Evolutionary conservation across 2,888 invertebrate species (phyloP).

Genomic region (Agrypnus murinus): DNA sequence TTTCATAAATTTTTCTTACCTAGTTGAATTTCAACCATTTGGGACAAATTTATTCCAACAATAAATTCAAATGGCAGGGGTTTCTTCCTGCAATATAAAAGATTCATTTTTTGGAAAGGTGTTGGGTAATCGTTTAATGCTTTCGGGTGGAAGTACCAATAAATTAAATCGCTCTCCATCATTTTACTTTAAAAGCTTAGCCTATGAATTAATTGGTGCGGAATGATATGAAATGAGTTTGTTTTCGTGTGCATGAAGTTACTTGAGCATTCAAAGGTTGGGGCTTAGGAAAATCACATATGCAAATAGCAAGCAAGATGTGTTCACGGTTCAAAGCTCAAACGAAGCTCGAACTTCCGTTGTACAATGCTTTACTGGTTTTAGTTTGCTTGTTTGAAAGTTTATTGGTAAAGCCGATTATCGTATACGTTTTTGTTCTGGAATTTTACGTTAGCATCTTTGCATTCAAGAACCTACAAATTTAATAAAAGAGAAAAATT

Average conservation of each 20-base stretch:
- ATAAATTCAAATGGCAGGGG: slow-evolving; percentile 15
- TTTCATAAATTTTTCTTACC: slow-evolving; percentile 34
- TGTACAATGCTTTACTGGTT: slow-evolving; percentile 22
- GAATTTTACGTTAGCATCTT: not conserved
- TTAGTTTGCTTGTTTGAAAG: slow-evolving; percentile 25
- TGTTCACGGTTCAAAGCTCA: slow-evolving; percentile 30
- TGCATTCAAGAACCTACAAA: too few species aligned
- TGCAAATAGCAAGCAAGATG: slow-evolving; percentile 23
- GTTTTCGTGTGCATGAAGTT: not conserved
- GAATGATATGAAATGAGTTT: slow-evolving; percentile 10
- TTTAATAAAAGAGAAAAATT: too few species aligned
- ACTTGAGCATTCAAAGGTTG: slow-evolving; percentile 14
- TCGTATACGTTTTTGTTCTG: slow-evolving; percentile 11
- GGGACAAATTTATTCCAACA: slow-evolving; percentile 18
- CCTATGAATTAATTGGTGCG: not conserved
- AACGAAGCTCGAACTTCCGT: slow-evolving; percentile 20
- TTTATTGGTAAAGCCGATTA: slow-evolving; percentile 25
- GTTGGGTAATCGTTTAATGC: slow-evolving; percentile 2
- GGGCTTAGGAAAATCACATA: slow-evolving; percentile 24
- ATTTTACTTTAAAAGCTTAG: not conserved
- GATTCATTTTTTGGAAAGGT: slow-evolving; percentile 16
- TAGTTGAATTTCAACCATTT: not conserved
- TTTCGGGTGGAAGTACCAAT: not conserved
- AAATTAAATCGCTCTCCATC: not conserved
- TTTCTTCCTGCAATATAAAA: not conserved